Conservation (phyloP, 2,888 invertebrate species). For the Cacoxenus indagator region DNA sequence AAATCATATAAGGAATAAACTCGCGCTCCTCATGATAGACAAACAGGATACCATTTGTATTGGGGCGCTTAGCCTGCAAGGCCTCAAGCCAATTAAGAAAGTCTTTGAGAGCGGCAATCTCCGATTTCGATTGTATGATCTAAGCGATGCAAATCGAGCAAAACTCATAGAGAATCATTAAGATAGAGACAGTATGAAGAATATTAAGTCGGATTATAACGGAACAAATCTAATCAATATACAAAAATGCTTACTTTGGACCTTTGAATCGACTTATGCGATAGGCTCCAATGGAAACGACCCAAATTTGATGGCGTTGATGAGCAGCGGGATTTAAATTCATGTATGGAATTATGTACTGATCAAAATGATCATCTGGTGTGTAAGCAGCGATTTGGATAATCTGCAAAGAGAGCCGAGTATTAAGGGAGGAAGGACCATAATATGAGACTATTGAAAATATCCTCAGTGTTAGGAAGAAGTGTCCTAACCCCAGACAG, state of each 20-base stretch:
- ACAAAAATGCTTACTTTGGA: constrained; percentile 75
- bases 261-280: constrained; percentile 85
- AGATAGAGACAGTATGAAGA: too few relatives aligned
- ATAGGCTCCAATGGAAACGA: constrained; percentile 85
- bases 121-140: constrained; percentile 80
- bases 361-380: constrained; percentile 79
- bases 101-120: constrained; percentile 78
- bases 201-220: too few relatives aligned
- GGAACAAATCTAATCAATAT: too few relatives aligned
- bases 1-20: constrained; percentile 77
- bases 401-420: constrained; percentile 73
- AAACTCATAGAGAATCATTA: not conserved
- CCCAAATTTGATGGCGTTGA: constrained; percentile 83
- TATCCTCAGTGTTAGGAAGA: too few relatives aligned
- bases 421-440: too few relatives aligned
- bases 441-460: not conserved
- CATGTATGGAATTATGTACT: constrained; percentile 90
- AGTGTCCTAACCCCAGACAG: not conserved
- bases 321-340: constrained; percentile 82
- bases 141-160: constrained; percentile 40
- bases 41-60: constrained; percentile 75
- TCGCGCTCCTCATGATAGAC: constrained; percentile 78
- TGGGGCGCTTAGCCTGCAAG: constrained; percentile 72
- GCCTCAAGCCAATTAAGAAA: constrained; percentile 78
- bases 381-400: constrained; percentile 87